These are phyloP conservation scores for Gila robusta DNA, from an alignment of 2,797 vertebrate species.

Conservation along the genomic window DNA sequence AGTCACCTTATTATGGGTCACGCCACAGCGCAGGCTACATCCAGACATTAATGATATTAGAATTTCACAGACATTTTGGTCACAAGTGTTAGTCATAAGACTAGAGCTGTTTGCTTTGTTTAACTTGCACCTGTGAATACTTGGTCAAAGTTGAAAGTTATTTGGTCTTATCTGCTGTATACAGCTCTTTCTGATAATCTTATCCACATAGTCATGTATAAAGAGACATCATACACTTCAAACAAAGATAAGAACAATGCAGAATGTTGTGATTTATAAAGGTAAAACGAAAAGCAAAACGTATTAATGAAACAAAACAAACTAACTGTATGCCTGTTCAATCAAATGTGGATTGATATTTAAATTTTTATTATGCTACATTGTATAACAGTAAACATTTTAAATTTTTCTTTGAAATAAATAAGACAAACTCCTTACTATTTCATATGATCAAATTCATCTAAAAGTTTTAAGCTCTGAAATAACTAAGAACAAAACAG, in stretches of 20 bases:
- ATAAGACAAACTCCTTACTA: background rate
- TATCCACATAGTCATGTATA: background rate
- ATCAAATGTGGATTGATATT: background rate
- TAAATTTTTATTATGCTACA: background rate
- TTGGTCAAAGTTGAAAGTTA: conserved; percentile 52
- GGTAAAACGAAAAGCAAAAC: background rate
- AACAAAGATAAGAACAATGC: conserved; percentile 22
- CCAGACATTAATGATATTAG: conserved; percentile 74
- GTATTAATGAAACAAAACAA: background rate
- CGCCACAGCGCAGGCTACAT: conserved; percentile 59
- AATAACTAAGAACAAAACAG: background rate
- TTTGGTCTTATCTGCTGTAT: conserved; percentile 43
- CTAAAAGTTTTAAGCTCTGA: background rate
- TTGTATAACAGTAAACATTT: background rate
- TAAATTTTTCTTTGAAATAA: background rate
- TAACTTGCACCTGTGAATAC: conserved; percentile 71
- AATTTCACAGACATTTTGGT: conserved; percentile 73
- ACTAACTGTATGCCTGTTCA: background rate
- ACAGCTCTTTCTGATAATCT: conserved; percentile 28
- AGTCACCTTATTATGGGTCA: conserved; percentile 74
- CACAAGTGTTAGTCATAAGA: conserved; percentile 80
- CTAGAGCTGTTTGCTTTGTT: conserved; percentile 61
- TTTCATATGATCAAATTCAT: background rate
- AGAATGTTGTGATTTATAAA: background rate
- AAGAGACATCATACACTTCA: conserved; percentile 21